Evolutionary conservation across 2,113 vertebrate genomes (phyloP).

Genomic region (Ramphastos sulfuratus): DNA sequence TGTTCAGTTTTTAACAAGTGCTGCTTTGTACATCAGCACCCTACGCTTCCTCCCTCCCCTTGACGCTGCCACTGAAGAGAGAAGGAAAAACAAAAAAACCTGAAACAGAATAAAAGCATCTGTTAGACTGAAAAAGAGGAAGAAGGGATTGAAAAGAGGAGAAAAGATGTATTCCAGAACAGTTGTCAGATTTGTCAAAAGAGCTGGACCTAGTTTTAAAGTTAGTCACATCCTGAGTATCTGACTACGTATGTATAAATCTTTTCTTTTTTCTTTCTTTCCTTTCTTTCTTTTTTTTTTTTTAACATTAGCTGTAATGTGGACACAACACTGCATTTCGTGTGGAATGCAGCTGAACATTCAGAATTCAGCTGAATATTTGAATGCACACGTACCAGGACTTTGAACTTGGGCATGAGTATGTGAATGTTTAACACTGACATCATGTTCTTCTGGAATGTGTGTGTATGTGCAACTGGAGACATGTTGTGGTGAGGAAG

Average conservation of each 20-base stretch:
- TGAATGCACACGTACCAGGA: neutral
- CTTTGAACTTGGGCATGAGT: neutral
- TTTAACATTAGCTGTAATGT: neutral
- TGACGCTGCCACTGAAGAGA: conserved; percentile 50
- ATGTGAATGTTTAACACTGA: neutral
- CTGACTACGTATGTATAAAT: neutral
- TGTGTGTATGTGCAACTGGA: neutral
- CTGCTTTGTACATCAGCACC: conserved; percentile 84
- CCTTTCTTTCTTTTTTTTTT: neutral
- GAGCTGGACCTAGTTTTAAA: conserved; percentile 55
- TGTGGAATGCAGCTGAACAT: neutral
- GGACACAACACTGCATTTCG: neutral
- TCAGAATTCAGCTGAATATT: neutral
- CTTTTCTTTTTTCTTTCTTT: too few species aligned
- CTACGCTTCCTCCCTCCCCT: conserved; percentile 57
- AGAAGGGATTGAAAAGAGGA: conserved; percentile 46
- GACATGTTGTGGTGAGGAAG: neutral
- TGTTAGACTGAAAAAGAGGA: conserved; percentile 69
- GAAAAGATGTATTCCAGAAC: conserved; percentile 64
- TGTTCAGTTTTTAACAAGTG: conserved; percentile 89
- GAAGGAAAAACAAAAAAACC: conserved; percentile 74
- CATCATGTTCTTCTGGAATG: neutral
- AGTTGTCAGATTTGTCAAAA: conserved; percentile 76
- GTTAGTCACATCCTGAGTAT: conserved; percentile 36
- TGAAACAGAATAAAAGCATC: conserved; percentile 83